phyloP scores from a whole-genome alignment of 2,888 invertebrate genomes.

The Lithosia quadra region DNA sequence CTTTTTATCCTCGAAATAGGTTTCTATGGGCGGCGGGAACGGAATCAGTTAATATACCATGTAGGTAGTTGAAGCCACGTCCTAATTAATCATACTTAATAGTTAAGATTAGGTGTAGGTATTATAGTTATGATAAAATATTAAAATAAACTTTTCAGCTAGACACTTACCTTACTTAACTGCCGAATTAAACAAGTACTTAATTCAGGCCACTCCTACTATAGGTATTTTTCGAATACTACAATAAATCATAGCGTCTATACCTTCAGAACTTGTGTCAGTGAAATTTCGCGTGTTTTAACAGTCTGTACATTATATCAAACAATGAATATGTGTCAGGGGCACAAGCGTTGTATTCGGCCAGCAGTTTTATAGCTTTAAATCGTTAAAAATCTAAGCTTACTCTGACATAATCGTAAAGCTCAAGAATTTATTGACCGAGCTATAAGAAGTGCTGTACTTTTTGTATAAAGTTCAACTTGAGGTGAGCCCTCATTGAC shows the following conservation, averaged over 20 bases:
- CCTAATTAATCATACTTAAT: too few relatives aligned
- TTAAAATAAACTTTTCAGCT: too few relatives aligned
- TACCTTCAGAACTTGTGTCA: constrained; percentile 13
- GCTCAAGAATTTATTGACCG: constrained; percentile 34
- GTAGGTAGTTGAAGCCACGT: too few relatives aligned
- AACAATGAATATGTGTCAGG: constrained; percentile 73
- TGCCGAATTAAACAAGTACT: not conserved
- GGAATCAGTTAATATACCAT: too few relatives aligned
- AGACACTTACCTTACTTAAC: not conserved
- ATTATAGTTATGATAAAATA: too few relatives aligned
- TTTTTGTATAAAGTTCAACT: constrained; percentile 23
- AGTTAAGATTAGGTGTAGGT: too few relatives aligned
- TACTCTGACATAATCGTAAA: constrained; percentile 41
- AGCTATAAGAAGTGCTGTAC: constrained; percentile 34
- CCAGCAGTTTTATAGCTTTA: constrained; percentile 23
- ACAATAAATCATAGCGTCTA: not conserved
- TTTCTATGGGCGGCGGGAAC: not conserved
- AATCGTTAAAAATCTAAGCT: constrained; percentile 35
- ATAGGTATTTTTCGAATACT: not conserved
- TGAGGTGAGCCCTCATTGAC: constrained; percentile 40
- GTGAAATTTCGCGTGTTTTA: constrained; percentile 50
- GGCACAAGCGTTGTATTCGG: constrained; percentile 51
- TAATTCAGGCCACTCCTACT: not conserved
- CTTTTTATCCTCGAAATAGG: not conserved
- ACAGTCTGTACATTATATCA: constrained; percentile 69